Conservation (phyloP, 1,140 invertebrate species). For the Anastrepha ludens region DNA sequence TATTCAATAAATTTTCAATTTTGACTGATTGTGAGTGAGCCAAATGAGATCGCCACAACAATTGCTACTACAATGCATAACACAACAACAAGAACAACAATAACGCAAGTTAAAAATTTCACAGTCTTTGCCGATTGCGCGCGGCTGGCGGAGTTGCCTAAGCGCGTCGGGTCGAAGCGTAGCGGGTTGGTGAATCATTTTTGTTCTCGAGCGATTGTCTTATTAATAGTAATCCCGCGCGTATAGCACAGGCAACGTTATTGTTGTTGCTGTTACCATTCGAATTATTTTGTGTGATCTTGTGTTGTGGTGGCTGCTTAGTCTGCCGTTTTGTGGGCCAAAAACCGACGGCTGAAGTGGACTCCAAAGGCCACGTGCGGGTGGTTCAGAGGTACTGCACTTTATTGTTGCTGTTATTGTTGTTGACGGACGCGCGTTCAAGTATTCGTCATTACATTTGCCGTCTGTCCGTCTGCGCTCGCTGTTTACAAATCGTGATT, state of each 20-base stretch:
- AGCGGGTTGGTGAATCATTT: background rate
- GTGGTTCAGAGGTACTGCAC: background rate
- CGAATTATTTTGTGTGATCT: background rate
- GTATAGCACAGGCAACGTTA: background rate
- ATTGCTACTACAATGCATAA: conserved; percentile 65
- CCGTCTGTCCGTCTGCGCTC: conserved; percentile 48
- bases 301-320: background rate
- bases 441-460: conserved; percentile 31
- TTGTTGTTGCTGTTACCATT: background rate
- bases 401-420: background rate
- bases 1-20: conserved; percentile 74
- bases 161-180: conserved; percentile 2
- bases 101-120: background rate
- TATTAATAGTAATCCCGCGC: background rate
- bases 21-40: conserved; percentile 72
- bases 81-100: background rate
- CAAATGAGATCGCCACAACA: conserved; percentile 63
- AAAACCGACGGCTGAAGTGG: conserved; percentile 62
- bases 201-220: conserved; percentile 27
- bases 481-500: conserved; percentile 71
- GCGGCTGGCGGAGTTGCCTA: background rate
- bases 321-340: background rate
- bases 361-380: background rate
- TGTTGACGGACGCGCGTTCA: conserved; percentile 28
- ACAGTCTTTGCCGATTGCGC: background rate